Evolutionary conservation across 2,113 vertebrate genomes (phyloP).

Genomic region (Dicerorhinus sumatrensis): DNA sequence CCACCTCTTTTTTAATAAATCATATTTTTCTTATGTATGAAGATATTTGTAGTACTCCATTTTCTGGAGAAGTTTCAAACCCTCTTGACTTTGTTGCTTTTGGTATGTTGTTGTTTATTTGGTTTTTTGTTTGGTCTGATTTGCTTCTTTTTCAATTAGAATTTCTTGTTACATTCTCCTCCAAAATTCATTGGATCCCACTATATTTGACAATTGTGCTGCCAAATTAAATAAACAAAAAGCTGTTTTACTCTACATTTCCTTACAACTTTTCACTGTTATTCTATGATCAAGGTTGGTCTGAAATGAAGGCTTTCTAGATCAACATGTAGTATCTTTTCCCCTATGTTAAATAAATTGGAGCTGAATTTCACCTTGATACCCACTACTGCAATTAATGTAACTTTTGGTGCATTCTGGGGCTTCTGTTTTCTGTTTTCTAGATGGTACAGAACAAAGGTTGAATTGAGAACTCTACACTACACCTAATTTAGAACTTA

Average conservation of each 20-base stretch:
- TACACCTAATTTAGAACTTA: constrained; percentile 77
- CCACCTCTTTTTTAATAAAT: not conserved
- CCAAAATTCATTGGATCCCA: not conserved
- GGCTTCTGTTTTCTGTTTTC: not conserved
- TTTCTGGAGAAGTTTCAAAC: not conserved
- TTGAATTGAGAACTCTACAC: constrained; percentile 1
- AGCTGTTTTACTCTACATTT: not conserved
- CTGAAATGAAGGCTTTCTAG: not conserved
- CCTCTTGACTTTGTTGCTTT: not conserved
- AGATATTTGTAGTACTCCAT: not conserved
- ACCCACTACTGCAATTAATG: not conserved
- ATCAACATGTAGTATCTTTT: not conserved
- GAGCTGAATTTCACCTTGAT: constrained; percentile 35
- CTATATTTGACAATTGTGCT: not conserved
- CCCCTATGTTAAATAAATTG: not conserved
- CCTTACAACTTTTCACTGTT: not conserved
- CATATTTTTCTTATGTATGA: not conserved
- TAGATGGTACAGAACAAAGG: constrained; percentile 35
- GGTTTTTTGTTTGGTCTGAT: not conserved
- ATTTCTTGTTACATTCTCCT: not conserved
- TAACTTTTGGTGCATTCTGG: not conserved
- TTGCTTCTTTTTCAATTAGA: not conserved
- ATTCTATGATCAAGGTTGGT: not conserved
- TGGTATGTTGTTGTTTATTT: not conserved
- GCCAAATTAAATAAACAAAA: not conserved